phyloP scores from a whole-genome alignment of 2,797 vertebrate genomes.

The Carcharodon carcharias region DNA sequence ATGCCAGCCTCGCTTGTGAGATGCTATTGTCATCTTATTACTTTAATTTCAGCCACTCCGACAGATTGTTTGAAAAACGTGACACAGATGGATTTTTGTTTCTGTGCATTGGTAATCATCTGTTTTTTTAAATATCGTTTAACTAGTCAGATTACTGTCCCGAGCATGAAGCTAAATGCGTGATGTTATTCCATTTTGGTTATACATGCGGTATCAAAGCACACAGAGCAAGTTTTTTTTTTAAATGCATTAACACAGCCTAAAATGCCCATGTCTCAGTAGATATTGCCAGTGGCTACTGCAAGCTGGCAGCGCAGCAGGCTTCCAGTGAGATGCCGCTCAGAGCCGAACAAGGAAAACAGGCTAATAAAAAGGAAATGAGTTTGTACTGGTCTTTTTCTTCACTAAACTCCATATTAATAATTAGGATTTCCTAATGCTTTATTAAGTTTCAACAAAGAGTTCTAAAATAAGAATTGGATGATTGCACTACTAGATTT shows the following conservation, averaged over 20 bases:
- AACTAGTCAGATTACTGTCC: not conserved
- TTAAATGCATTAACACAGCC: conserved; percentile 1
- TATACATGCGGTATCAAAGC: not conserved
- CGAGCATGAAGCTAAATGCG: not conserved
- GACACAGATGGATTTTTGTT: not conserved
- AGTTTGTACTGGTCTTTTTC: not conserved
- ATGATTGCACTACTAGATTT: not conserved
- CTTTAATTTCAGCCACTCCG: not conserved
- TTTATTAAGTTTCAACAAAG: not conserved
- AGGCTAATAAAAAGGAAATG: not conserved
- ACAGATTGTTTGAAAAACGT: not conserved
- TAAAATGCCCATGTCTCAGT: conserved; percentile 28
- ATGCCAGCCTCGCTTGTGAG: not conserved
- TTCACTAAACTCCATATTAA: not conserved
- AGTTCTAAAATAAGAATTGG: not conserved
- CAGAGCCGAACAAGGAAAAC: not conserved
- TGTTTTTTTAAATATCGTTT: not conserved
- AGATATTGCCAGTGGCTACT: conserved; percentile 29
- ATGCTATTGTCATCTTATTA: conserved; percentile 17
- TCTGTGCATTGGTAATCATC: not conserved
- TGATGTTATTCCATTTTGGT: not conserved
- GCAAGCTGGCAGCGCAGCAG: conserved; percentile 20
- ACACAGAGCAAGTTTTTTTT: not conserved
- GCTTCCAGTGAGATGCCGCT: not conserved
- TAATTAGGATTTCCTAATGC: not conserved